Evolutionary conservation across 2,888 invertebrate genomes (phyloP).

Genomic region (Harpalus rufipes): DNA sequence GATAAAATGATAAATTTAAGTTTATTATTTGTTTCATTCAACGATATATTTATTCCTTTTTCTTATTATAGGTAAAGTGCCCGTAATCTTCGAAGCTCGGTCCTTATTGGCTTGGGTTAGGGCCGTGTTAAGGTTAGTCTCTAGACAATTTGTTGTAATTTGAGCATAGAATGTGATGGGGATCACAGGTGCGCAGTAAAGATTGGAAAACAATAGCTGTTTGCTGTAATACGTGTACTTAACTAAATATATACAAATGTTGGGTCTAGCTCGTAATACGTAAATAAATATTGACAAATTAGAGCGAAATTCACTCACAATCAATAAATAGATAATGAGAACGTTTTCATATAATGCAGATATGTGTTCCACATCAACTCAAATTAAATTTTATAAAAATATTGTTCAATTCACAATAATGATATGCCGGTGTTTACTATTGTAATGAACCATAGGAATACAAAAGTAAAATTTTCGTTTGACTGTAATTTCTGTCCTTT

Average conservation of each 20-base stretch:
- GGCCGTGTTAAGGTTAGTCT: not conserved
- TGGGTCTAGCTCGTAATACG: not conserved
- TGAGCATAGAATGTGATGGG: not conserved
- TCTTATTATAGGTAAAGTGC: not conserved
- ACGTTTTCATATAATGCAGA: no score
- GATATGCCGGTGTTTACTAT: no score
- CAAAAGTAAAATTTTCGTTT: no score
- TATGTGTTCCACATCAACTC: no score
- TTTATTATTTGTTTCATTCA: not conserved
- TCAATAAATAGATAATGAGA: no score
- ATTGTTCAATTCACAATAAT: no score
- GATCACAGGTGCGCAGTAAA: not conserved
- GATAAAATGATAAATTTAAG: no score
- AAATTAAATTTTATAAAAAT: no score
- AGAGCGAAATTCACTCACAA: not conserved
- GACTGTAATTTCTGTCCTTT: no score
- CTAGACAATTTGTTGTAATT: not conserved
- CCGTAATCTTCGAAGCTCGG: not conserved
- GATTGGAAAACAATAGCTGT: not conserved
- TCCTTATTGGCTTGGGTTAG: not conserved
- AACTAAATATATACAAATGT: not conserved
- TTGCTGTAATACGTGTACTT: not conserved
- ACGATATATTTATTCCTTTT: not conserved
- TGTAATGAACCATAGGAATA: no score
- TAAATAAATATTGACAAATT: slow-evolving; percentile 4